These are phyloP conservation scores for Gymnocheta viridis DNA, from an alignment of 2,888 invertebrate species.

Conservation along the genomic window DNA sequence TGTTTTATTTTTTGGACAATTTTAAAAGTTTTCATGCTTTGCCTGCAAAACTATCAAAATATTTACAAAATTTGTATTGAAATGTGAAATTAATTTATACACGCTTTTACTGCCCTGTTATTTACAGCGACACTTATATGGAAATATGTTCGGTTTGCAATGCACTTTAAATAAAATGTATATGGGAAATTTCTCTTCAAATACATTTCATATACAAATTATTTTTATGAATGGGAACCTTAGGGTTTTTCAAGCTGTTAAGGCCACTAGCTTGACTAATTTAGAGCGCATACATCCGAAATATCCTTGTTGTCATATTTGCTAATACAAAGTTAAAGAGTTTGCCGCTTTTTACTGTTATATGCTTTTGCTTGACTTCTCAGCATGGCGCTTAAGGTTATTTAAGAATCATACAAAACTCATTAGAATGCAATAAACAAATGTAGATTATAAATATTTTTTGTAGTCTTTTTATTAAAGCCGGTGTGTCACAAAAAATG, in stretches of 20 bases:
- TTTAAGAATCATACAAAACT: conserved; percentile 71
- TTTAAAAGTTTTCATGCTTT: conserved; percentile 69
- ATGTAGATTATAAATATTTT: background rate
- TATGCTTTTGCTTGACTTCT: conserved; percentile 35
- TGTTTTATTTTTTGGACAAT: background rate
- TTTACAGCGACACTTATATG: too few relatives aligned
- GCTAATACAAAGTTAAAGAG: background rate
- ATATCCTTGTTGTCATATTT: conserved; percentile 26
- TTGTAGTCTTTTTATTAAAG: too few relatives aligned
- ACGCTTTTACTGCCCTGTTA: conserved; percentile 66
- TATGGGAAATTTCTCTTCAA: too few relatives aligned
- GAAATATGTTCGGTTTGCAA: too few relatives aligned
- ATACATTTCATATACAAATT: too few relatives aligned
- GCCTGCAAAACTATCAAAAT: conserved; percentile 73
- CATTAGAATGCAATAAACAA: conserved; percentile 71
- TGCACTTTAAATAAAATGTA: too few relatives aligned
- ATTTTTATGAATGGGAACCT: too few relatives aligned
- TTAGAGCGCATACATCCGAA: conserved; percentile 58
- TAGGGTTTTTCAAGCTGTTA: conserved; percentile 33
- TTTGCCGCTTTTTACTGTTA: background rate
- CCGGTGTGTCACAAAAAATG: too few relatives aligned
- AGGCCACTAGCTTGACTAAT: conserved; percentile 58
- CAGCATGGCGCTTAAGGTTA: conserved; percentile 42
- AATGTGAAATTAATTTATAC: conserved; percentile 76
- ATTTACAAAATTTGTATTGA: conserved; percentile 72